Conservation (phyloP, 1,140 invertebrate genomes). For the Pseudomyrmex cubaensis region DNA sequence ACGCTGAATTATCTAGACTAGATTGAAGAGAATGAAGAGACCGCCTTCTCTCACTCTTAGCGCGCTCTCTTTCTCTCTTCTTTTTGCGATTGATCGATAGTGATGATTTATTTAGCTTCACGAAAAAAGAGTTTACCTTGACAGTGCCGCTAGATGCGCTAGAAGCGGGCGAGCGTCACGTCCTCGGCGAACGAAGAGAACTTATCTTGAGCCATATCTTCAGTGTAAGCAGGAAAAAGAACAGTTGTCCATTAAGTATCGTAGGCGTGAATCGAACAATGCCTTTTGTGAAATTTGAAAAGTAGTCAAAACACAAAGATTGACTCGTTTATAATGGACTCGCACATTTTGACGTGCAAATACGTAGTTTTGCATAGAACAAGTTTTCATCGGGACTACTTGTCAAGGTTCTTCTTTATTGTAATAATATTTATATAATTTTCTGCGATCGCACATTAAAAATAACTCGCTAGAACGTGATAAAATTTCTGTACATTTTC, state of each 20-base stretch:
- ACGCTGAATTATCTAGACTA: constrained; percentile 64
- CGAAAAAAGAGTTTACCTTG: constrained; percentile 79
- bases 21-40: constrained; percentile 37
- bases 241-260: constrained; percentile 48
- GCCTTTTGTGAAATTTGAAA: constrained; percentile 3
- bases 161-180: constrained; percentile 84
- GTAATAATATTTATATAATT: constrained; percentile 10
- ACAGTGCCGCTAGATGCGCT: constrained; percentile 85
- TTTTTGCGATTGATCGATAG: too few species aligned
- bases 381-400: neutral
- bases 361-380: constrained; percentile 1
- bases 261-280: neutral
- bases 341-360: neutral
- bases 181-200: constrained; percentile 85
- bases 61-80: too few species aligned
- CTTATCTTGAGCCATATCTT: constrained; percentile 82
- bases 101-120: too few species aligned
- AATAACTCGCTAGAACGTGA: neutral
- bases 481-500: neutral
- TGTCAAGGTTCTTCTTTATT: too few species aligned
- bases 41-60: neutral
- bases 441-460: neutral
- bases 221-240: constrained; percentile 66
- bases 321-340: neutral
- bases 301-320: constrained; percentile 17